phyloP scores from a whole-genome alignment of 2,888 invertebrate genomes.

The Papilio elwesi region DNA sequence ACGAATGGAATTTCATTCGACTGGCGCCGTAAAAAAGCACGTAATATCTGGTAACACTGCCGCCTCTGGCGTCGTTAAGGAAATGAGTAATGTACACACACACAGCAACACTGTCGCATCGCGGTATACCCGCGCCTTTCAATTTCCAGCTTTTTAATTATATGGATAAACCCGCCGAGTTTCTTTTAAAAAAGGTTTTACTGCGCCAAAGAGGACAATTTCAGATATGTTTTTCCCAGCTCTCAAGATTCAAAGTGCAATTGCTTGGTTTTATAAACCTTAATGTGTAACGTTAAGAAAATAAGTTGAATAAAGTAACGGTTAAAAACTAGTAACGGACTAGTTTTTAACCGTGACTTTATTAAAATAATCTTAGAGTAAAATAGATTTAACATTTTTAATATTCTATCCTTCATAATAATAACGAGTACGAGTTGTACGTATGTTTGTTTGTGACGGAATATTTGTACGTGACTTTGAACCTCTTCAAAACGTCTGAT shows the following conservation, averaged over 20 bases:
- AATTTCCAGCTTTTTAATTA: constrained; percentile 45
- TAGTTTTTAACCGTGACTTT: no score
- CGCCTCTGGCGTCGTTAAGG: constrained; percentile 61
- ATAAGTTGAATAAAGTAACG: background rate
- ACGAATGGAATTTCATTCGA: constrained; percentile 31
- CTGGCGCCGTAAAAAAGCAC: constrained; percentile 24
- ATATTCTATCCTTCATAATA: no score
- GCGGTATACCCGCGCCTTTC: constrained; percentile 31
- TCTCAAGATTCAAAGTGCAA: constrained; percentile 26
- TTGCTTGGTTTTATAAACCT: background rate
- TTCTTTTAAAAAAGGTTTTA: constrained; percentile 42
- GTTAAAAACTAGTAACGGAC: no score
- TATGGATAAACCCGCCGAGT: constrained; percentile 43
- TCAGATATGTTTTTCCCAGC: constrained; percentile 15
- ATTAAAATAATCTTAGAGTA: no score
- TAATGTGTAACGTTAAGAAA: background rate
- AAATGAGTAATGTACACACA: constrained; percentile 58
- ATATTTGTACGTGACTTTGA: no score
- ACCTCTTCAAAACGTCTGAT: no score
- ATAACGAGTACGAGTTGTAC: no score
- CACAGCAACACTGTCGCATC: constrained; percentile 25
- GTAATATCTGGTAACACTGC: constrained; percentile 15
- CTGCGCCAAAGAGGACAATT: constrained; percentile 35
- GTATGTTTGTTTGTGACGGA: no score
- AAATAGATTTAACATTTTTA: no score